Evolutionary conservation across 2,888 invertebrate genomes (phyloP).

Genomic region (Eupithecia subumbrata): DNA sequence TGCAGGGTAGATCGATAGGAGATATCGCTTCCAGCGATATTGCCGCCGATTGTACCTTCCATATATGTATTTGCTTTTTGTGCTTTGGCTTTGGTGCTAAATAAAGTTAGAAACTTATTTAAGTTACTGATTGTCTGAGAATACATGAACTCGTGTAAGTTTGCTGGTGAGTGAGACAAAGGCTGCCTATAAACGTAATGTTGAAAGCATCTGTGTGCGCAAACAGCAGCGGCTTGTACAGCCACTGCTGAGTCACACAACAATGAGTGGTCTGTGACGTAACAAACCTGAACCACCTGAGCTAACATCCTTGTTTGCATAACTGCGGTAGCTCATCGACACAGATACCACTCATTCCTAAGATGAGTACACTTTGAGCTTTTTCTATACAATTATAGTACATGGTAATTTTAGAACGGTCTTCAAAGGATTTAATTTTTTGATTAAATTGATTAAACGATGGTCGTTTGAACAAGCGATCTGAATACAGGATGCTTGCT

Average conservation of each 20-base stretch:
- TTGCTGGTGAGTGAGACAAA: neutral
- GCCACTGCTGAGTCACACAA: constrained; percentile 40
- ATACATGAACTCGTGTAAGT: neutral
- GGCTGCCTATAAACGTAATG: neutral
- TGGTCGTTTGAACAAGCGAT: neutral
- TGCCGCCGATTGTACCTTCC: neutral
- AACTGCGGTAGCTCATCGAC: constrained; percentile 44
- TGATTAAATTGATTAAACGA: neutral
- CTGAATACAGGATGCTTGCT: neutral
- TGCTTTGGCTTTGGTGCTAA: neutral
- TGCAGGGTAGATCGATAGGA: neutral
- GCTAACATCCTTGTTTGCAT: constrained; percentile 72
- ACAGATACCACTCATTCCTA: constrained; percentile 25
- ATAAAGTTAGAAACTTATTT: neutral
- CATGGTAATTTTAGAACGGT: neutral
- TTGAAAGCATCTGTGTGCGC: constrained; percentile 8
- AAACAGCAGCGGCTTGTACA: constrained; percentile 23
- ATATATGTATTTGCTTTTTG: neutral
- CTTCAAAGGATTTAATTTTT: neutral
- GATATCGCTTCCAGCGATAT: neutral
- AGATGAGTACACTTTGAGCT: constrained; percentile 13
- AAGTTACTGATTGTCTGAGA: neutral
- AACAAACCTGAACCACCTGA: constrained; percentile 67
- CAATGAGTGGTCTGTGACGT: constrained; percentile 39
- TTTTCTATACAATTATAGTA: neutral